Percentiles rank a stretch among this genome's conserved stretches.
These are phyloP conservation scores for Dicaeum eximium DNA, from an alignment of 2,113 vertebrate species.

Conservation along the genomic window DNA sequence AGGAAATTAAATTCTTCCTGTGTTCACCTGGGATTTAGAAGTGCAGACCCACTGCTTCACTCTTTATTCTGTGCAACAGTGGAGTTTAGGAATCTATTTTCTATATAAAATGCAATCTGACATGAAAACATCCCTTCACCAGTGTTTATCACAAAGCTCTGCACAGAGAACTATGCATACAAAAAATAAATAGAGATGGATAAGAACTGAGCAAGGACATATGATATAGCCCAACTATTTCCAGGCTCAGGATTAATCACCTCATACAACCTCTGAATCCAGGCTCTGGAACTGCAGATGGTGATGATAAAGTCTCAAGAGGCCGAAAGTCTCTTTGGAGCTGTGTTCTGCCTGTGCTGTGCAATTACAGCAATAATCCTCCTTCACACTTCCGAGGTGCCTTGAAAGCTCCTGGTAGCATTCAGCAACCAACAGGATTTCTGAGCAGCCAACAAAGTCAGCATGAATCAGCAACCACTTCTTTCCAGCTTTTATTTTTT, in stretches of 20 bases:
- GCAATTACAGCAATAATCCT: not conserved
- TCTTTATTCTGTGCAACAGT: not conserved
- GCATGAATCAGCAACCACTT: not conserved
- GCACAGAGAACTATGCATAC: not conserved
- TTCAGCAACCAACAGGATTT: not conserved
- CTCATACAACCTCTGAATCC: not conserved
- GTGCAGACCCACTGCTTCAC: not conserved
- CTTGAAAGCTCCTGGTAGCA: fast-evolving
- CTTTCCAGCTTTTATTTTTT: not conserved
- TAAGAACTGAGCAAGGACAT: not conserved
- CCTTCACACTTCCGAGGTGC: not conserved
- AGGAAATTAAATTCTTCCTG: not conserved
- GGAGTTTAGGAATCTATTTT: not conserved
- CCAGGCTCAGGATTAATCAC: not conserved
- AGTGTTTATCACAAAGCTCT: not conserved
- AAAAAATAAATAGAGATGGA: not conserved
- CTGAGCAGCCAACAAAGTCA: not conserved
- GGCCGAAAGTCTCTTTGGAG: not conserved
- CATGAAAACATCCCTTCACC: not conserved
- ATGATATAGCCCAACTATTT: not conserved
- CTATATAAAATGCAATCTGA: not conserved
- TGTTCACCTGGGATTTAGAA: not conserved
- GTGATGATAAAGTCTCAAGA: not conserved
- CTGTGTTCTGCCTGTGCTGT: not conserved
- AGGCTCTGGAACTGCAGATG: not conserved